Evolutionary conservation across 2,888 invertebrate genomes (phyloP).

Genomic region (Octonoba sinensis): DNA sequence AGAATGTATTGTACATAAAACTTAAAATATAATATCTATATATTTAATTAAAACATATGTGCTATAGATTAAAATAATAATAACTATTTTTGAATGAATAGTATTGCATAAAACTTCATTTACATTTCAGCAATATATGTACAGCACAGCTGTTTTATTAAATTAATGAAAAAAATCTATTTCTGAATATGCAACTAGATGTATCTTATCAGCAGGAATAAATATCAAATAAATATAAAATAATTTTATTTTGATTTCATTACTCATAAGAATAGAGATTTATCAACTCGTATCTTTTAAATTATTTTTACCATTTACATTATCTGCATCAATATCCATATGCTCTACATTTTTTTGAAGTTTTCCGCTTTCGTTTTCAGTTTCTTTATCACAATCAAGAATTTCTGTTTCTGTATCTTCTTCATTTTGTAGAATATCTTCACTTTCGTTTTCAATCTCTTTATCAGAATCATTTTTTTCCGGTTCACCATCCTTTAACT

Average conservation of each 20-base stretch:
- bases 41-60: no score
- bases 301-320: no score
- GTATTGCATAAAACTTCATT: not conserved
- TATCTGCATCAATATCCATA: no score
- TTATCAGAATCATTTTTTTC: constrained; percentile 1
- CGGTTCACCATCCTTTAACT: constrained; percentile 33
- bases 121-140: not conserved
- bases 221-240: not conserved
- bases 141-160: no score
- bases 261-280: no score
- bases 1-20: no score
- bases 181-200: no score
- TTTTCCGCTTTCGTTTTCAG: constrained; percentile 17
- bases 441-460: not conserved
- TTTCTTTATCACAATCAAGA: not conserved
- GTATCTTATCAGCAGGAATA: no score
- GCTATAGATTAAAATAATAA: not conserved
- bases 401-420: not conserved
- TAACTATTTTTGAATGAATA: not conserved
- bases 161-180: no score
- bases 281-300: no score
- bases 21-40: no score
- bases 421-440: not conserved
- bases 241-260: constrained; percentile 6
- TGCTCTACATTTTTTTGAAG: constrained; percentile 8